Evolutionary conservation across 1,140 invertebrate species (phyloP).

Genomic region (Lepidurus apus): DNA sequence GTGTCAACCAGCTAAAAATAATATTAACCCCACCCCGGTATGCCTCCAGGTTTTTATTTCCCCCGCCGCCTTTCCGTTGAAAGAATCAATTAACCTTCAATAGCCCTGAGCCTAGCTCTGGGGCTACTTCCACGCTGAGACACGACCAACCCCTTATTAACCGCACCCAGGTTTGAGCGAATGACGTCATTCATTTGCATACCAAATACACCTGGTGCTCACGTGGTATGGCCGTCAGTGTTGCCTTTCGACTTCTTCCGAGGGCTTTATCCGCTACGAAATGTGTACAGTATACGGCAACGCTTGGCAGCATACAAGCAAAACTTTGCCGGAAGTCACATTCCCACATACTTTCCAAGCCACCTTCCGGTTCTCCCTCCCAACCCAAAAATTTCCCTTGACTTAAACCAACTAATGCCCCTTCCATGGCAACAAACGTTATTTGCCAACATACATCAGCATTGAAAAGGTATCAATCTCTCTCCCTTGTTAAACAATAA

Average conservation of each 20-base stretch:
- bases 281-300: background rate
- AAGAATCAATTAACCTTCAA: background rate
- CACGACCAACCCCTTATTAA: background rate
- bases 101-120: background rate
- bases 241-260: background rate
- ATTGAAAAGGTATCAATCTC: too few species aligned
- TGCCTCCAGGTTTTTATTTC: background rate
- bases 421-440: too few species aligned
- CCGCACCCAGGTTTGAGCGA: background rate
- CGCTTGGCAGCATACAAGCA: background rate
- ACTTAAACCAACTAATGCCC: too few species aligned
- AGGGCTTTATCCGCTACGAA: background rate
- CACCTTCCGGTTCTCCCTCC: background rate
- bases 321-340: slow-evolving; percentile 2
- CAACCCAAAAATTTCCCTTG: background rate
- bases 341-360: background rate
- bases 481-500: too few species aligned
- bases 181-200: slow-evolving; percentile 14
- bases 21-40: background rate
- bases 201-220: background rate
- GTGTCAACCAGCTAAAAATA: background rate
- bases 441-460: too few species aligned
- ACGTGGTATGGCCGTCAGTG: background rate
- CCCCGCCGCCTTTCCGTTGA: background rate
- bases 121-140: background rate